These are phyloP conservation scores for Mythimna pallens DNA, from an alignment of 2,888 invertebrate species.

Conservation along the genomic window DNA sequence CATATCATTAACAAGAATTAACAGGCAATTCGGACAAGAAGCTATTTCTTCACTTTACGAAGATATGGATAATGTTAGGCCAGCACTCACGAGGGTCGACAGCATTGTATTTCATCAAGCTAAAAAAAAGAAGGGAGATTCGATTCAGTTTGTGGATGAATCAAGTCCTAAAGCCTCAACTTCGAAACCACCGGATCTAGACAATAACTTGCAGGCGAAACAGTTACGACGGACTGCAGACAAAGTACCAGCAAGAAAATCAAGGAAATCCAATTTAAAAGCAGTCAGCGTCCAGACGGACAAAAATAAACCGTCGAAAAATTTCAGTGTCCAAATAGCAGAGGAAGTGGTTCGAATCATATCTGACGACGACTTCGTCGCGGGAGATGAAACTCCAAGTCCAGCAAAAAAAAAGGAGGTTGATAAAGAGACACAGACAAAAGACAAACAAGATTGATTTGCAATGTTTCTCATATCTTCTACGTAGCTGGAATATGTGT, in stretches of 20 bases:
- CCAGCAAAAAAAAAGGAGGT: neutral
- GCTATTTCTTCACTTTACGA: neutral
- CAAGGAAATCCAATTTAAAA: conserved; percentile 73
- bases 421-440: conserved; percentile 69
- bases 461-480: neutral
- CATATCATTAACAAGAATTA: neutral
- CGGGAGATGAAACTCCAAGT: neutral
- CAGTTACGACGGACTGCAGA: conserved; percentile 45
- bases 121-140: neutral
- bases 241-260: conserved; percentile 38
- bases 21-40: conserved; percentile 32
- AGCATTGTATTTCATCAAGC: conserved; percentile 23
- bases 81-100: conserved; percentile 3
- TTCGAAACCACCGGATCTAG: neutral
- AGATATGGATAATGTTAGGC: neutral
- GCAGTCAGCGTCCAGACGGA: conserved; percentile 71
- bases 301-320: conserved; percentile 30
- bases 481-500: neutral
- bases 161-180: conserved; percentile 23
- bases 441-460: conserved; percentile 75
- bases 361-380: neutral
- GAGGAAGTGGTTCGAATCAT: conserved; percentile 13
- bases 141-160: neutral
- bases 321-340: conserved; percentile 69
- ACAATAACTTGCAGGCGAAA: neutral